Base-by-base conservation (phyloP, 2,888 invertebrate species). In the Synergus umbraculus region DNA sequence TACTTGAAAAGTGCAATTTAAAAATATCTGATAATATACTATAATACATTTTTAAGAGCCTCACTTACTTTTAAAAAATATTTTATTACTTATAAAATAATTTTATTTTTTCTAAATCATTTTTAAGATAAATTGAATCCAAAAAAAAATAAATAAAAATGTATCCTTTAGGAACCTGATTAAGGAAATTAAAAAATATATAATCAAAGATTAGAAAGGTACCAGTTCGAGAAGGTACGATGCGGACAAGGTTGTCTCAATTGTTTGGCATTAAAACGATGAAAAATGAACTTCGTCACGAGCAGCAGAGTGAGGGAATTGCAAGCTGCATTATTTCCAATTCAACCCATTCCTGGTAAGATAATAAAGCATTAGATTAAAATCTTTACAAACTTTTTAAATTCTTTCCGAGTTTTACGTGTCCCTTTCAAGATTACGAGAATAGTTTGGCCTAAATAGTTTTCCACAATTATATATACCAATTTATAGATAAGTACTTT, bases 301-400 rank as follows among this genome's bases (percentile, higher is more conserved):
- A 76, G 60, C 46, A 78, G 94, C 85, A 94, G 93, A 91, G 95
- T 96, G 60, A 94, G 94, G 91, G 93, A 94, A 80, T 93, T 96
- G 81, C 96, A 96, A 91, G 94, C 95, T 73, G 93, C 94, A 76
- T 92, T 96, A 79, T 96, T 96, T 91, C 96, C 96, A 73, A 84
- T 92, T 81, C 90, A 89, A 77, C 90, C 91, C 67, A 89, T 91
- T 77, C 88, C 91, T 80, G 89, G 91, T 92, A 83, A 87, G 82
- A 73, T n/a, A 54, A 73, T 63, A 63, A 63, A 63, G 12, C 9
- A 29, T 29, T 0, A 13, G 1, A 63, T 63, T 63, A 18, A 8
- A 58, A 18, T 18, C 9, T 58, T 1, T 13, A 13, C 5, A 18
- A 58, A 58, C n/a, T 9, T 2, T 58, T 15, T 9, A 8, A 13